Evolutionary conservation across 1,140 invertebrate species (phyloP).

Genomic region (Harpegnathos saltator): DNA sequence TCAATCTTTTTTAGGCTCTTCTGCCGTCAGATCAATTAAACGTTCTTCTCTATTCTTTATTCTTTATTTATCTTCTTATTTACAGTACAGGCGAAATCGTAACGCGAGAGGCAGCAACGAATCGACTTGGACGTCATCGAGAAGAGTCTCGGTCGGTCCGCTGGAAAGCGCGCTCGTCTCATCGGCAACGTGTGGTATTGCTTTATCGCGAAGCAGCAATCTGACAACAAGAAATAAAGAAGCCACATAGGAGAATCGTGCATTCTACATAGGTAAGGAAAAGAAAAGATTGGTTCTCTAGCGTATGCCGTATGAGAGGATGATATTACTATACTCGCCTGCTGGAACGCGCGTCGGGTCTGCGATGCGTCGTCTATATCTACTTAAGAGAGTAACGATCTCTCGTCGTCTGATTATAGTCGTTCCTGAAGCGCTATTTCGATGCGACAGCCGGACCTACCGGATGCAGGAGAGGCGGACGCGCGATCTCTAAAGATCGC

Average conservation of each 20-base stretch:
- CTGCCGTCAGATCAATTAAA: no score
- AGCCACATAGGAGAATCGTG: slow-evolving; percentile 4
- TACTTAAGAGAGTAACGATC: slow-evolving; percentile 29
- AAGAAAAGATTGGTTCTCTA: neutral
- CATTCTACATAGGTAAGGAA: slow-evolving; percentile 1
- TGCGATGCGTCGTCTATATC: neutral
- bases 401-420: slow-evolving; percentile 20
- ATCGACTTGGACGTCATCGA: neutral
- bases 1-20: no score
- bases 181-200: neutral
- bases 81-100: neutral
- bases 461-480: slow-evolving; percentile 39
- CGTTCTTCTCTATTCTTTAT: no score
- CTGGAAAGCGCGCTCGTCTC: slow-evolving; percentile 22
- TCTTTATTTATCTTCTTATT: no score
- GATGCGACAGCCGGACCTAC: slow-evolving; percentile 42
- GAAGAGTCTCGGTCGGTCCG: neutral
- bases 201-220: slow-evolving; percentile 5
- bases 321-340: slow-evolving; percentile 67
- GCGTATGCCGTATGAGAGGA: slow-evolving; percentile 26
- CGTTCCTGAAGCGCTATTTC: slow-evolving; percentile 36
- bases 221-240: slow-evolving; percentile 23
- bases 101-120: neutral
- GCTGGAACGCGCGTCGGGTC: slow-evolving; percentile 23
- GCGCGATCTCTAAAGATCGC: slow-evolving; percentile 26